Conservation (phyloP, 1,140 invertebrate genomes). For the Zaprionus nigranus region DNA sequence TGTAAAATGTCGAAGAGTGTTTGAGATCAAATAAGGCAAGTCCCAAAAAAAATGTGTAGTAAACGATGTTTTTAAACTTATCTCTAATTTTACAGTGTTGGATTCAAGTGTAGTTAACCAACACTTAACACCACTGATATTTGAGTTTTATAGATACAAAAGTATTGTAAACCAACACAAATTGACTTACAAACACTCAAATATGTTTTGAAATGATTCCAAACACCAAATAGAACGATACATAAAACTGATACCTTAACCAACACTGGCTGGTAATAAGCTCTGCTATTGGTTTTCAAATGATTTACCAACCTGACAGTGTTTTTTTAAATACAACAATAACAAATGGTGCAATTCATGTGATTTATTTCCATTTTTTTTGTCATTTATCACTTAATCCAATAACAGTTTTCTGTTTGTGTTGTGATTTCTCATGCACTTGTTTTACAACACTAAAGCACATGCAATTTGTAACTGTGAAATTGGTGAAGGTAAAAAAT, state of each 20-base stretch:
- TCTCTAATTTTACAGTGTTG: not conserved
- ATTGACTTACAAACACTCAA: not conserved
- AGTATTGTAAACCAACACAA: not conserved
- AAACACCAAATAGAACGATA: not conserved
- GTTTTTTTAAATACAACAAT: not conserved
- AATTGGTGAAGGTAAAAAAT: not conserved
- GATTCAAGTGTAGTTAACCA: not conserved
- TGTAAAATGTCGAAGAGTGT: not conserved
- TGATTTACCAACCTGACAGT: not conserved
- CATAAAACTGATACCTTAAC: conserved; percentile 3
- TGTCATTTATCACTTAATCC: too few species aligned
- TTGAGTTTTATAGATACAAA: not conserved
- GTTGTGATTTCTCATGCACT: not conserved
- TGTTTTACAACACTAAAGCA: conserved; percentile 13
- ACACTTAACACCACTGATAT: not conserved
- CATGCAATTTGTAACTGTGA: not conserved
- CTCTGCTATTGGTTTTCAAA: not conserved
- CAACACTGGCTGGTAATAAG: not conserved
- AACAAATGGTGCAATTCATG: conserved; percentile 9
- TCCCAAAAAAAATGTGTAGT: not conserved
- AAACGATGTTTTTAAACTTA: too few species aligned
- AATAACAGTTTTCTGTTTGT: not conserved
- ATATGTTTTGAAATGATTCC: too few species aligned
- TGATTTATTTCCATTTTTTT: not conserved
- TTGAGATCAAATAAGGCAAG: not conserved